Evolutionary conservation across 2,113 vertebrate species (phyloP), one percentile per base, ranked within the genome.

Genomic region (Centropristis striata): DNA sequence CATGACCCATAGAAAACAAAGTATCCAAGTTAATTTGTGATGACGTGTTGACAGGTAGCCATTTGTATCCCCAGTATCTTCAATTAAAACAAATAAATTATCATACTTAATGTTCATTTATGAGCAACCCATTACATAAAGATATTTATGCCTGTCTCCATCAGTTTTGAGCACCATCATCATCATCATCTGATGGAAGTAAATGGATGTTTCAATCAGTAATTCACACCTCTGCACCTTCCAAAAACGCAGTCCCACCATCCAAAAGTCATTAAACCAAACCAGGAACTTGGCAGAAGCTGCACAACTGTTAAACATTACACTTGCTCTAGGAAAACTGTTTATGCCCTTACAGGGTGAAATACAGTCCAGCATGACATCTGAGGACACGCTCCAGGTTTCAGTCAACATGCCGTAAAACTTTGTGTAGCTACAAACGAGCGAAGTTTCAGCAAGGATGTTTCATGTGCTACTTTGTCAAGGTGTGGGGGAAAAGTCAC

Each of bases 221-320:
- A 83, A 82, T 86, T 89, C 58, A 80, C 74, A 78, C 21, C 4
- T 84, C 65, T 61, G 66, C 9, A 7, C 78, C 73, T 81, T 86
- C 85, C 71, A 90, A 86, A 92, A 86, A 72, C 1, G 12, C 50
- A 36, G 69, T 72, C 66, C 37, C 57, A 65, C 36, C 67, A 80
- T 90, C 86, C 85, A 87, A 72, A 76, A 88, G 74, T 65, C 84
- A 90, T 89, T 86, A 88, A 89, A 90, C 53, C 49, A 0, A 87
- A 84, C 83, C 32, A 61, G 66, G 46, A 71, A 70, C 72, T 80
- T 89, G 86, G 78, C 75, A 13, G 49, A 63, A n/a, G 55, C 46
- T 10, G 59, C 39, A 16, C 55, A 75, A 88, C 59, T 78, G 68
- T 78, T 80, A 75, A 84, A 78, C 44, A 77, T 85, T 46, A n/a